Evolutionary conservation across 1,140 invertebrate species (phyloP), one percentile per base, ranked within the genome.

Genomic region (Philotrypesis tridentata): DNA sequence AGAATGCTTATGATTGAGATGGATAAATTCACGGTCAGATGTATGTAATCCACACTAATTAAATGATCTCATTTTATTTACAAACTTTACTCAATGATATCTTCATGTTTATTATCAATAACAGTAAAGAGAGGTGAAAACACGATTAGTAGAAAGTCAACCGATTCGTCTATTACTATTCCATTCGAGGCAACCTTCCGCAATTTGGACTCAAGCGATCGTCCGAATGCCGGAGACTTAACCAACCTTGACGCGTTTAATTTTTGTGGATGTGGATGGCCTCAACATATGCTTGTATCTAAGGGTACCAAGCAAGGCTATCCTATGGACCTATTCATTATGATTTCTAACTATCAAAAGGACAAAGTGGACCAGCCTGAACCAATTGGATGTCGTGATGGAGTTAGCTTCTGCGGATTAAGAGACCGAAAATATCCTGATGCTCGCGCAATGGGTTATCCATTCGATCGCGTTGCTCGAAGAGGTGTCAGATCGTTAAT

Each of bases 231-330:
- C 33, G 87, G 85, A 79, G 9, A 86, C 43, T 29, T 72, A 8
- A 0, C 33, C 0, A 48, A 6, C 11, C 65, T 67, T 6, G 76
- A 79, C 21, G 2, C n/a, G 23, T 79, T 79, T 21, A 79, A 79
- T 27, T 73, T 27, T 92, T 97, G 96, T 89, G 96, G 96, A 48
- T 97, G 96, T 88, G 96, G 96, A 67, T 97, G 96, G 96, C 97
- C 97, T 1, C 94, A 97, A 68, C 96, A 97, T 87, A 94, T 97
- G 94, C 92, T 97, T 1, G 88, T 97, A 31, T 95, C 96, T 0
- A 96, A 95, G 89, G 97, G 97, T 31, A 94, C 89, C 4, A 88
- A 92, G 3, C 92, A 93, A 79, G 96, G 96, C 25, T 94, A 94
- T 87, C 89, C 91, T 0, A 94, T 95, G 87, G 93, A 96, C 76